phyloP scores from a whole-genome alignment of 1,140 invertebrate species.

The Brachionus paranguensis region DNA sequence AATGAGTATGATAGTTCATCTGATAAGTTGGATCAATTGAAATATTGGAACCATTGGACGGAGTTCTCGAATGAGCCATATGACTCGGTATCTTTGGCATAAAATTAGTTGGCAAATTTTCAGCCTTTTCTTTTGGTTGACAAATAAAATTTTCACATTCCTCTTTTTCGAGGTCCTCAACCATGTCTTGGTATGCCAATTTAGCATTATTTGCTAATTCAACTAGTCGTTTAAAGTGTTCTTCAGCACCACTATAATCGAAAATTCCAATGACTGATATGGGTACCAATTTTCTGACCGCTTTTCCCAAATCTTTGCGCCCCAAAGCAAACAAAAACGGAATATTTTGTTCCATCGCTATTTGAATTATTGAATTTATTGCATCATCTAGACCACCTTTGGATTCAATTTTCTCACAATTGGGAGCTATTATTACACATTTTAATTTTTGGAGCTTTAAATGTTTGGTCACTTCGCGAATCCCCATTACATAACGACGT shows the following conservation, averaged over 20 bases:
- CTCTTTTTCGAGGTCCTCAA: slow-evolving; percentile 4
- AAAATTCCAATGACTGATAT: slow-evolving; percentile 60
- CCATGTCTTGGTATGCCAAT: slow-evolving; percentile 22
- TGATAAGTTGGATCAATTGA: slow-evolving; percentile 21
- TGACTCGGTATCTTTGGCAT: slow-evolving; percentile 4
- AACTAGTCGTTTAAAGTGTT: background rate
- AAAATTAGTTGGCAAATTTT: background rate
- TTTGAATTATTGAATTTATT: slow-evolving; percentile 54
- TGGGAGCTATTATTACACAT: slow-evolving; percentile 61
- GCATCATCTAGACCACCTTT: slow-evolving; percentile 58
- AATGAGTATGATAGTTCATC: slow-evolving; percentile 26
- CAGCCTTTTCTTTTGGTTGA: background rate
- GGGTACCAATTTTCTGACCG: slow-evolving; percentile 58
- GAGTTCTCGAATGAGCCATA: slow-evolving; percentile 23
- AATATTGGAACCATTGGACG: slow-evolving; percentile 32
- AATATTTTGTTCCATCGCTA: slow-evolving; percentile 56
- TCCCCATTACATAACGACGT: slow-evolving; percentile 60
- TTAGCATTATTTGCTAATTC: slow-evolving; percentile 24
- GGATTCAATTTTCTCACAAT: slow-evolving; percentile 57
- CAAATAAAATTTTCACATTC: background rate
- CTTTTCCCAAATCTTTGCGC: slow-evolving; percentile 57
- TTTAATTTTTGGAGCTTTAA: slow-evolving; percentile 60
- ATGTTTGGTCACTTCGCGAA: slow-evolving; percentile 61
- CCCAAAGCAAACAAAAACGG: slow-evolving; percentile 59
- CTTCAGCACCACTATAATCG: slow-evolving; percentile 60